phyloP scores from a whole-genome alignment of 1,140 invertebrate species.

The Lepidurus apus region DNA sequence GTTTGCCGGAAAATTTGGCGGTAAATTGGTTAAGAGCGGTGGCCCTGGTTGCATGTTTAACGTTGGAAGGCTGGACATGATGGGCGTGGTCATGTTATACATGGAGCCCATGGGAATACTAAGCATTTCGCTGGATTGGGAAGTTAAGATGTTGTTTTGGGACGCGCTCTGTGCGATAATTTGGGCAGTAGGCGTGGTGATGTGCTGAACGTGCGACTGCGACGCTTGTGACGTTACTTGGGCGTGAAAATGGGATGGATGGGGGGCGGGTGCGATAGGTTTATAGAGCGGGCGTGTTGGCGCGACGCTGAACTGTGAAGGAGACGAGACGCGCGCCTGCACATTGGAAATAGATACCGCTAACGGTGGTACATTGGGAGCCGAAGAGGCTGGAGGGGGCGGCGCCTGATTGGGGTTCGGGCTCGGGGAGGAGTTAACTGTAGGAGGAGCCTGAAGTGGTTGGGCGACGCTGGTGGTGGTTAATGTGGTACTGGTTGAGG shows the following conservation, averaged over 20 bases:
- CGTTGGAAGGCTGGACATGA: not conserved
- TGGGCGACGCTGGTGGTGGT: slow-evolving; percentile 43
- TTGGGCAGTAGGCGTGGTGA: not conserved
- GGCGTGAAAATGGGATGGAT: not conserved
- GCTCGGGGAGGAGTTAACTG: slow-evolving; percentile 45
- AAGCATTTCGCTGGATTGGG: not conserved
- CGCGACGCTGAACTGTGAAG: not conserved
- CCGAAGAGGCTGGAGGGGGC: slow-evolving; percentile 42
- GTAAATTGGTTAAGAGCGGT: not conserved
- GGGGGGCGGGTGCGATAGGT: slow-evolving; percentile 38
- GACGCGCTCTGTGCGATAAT: not conserved
- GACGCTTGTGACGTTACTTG: not conserved
- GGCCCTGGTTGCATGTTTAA: not conserved
- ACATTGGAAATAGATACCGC: not conserved
- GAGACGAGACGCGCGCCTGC: slow-evolving; percentile 7
- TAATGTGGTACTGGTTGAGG: slow-evolving; percentile 32
- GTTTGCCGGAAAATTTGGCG: not conserved
- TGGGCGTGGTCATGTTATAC: not conserved
- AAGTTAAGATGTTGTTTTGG: not conserved
- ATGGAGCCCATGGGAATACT: not conserved
- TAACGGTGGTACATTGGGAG: slow-evolving; percentile 34
- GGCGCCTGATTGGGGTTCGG: slow-evolving; percentile 45
- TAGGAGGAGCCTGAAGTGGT: slow-evolving; percentile 54
- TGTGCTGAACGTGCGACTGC: not conserved
- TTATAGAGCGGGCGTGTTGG: slow-evolving; percentile 27